These are phyloP conservation scores for Cyprinella venusta DNA, from an alignment of 2,797 vertebrate genomes.

Conservation along the genomic window DNA sequence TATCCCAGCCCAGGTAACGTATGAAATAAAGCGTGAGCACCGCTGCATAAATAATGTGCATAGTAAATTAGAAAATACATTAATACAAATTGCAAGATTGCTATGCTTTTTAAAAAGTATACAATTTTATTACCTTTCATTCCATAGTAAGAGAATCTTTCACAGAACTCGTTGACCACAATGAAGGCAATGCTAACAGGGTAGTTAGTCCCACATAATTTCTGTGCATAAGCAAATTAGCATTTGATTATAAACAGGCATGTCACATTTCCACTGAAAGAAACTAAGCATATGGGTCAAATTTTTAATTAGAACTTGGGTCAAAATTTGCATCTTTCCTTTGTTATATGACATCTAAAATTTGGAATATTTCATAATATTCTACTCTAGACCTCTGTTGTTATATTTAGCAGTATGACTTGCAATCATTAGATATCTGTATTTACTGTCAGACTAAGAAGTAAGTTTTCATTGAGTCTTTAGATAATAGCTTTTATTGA, in stretches of 20 bases:
- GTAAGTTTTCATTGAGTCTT: too few relatives aligned
- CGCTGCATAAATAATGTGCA: constrained; percentile 72
- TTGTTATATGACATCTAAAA: neutral
- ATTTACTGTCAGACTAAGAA: neutral
- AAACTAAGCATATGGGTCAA: neutral
- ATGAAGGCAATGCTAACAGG: constrained; percentile 94
- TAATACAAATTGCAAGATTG: neutral
- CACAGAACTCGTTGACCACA: constrained; percentile 97
- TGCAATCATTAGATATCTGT: neutral
- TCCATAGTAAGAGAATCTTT: constrained; percentile 98
- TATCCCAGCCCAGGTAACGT: constrained; percentile 90
- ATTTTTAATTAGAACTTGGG: neutral
- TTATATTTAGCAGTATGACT: neutral
- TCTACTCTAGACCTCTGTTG: neutral
- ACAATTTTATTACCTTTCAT: constrained; percentile 86
- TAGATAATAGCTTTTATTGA: neutral
- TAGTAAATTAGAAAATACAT: neutral
- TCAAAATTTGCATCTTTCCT: neutral
- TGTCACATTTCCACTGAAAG: neutral
- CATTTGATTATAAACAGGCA: neutral
- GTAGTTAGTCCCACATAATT: constrained; percentile 90
- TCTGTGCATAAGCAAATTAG: constrained; percentile 68
- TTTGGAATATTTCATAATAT: neutral
- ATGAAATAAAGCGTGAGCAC: constrained; percentile 94
- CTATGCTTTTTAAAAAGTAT: neutral